Conservation (phyloP, 2,888 invertebrate genomes). For the Ctenicera cuprea region DNA sequence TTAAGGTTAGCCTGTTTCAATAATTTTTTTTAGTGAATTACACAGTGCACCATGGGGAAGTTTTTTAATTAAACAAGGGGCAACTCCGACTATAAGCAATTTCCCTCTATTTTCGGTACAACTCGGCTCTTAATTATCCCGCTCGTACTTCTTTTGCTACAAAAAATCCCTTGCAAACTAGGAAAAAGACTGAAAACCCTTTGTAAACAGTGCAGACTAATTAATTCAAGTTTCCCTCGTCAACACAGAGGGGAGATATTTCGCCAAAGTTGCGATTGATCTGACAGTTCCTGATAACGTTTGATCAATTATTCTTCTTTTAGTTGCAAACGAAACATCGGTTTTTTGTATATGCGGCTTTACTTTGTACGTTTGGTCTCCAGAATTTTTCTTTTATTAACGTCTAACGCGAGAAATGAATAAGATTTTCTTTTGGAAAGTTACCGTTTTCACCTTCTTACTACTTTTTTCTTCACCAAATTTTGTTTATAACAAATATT, state of each 20-base stretch:
- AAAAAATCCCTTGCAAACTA: constrained; percentile 31
- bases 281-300: constrained; percentile 32
- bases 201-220: constrained; percentile 42
- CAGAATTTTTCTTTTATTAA: constrained; percentile 7
- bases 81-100: constrained; percentile 3
- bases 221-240: constrained; percentile 40
- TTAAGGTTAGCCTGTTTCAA: no score
- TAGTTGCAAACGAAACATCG: constrained; percentile 10
- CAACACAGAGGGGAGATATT: constrained; percentile 3
- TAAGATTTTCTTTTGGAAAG: no score
- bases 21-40: neutral
- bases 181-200: constrained; percentile 34
- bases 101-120: constrained; percentile 7
- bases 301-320: constrained; percentile 34
- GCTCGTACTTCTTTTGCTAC: constrained; percentile 20
- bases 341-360: constrained; percentile 6
- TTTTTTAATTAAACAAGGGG: constrained; percentile 18
- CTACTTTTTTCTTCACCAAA: no score
- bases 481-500: no score
- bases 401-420: neutral
- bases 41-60: neutral
- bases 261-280: constrained; percentile 31
- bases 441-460: no score
- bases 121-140: constrained; percentile 31
- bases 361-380: neutral